These are phyloP conservation scores for Eublepharis macularius DNA, from an alignment of 2,113 vertebrate species.

Conservation along the genomic window DNA sequence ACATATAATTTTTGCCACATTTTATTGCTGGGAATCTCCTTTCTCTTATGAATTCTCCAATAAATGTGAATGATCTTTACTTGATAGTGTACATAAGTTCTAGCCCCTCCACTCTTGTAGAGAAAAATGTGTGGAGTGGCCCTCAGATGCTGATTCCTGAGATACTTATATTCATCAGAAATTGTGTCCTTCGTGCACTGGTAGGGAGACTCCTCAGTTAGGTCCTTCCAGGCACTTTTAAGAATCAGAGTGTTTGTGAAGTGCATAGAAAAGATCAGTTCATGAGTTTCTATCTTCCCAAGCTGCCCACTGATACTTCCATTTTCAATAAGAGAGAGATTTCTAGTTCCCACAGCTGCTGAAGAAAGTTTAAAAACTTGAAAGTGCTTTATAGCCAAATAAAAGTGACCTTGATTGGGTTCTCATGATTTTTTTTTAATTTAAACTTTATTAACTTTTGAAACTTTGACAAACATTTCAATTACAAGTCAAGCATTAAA, in stretches of 20 bases:
- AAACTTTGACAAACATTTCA: too few species aligned
- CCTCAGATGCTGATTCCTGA: neutral
- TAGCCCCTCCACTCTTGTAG: neutral
- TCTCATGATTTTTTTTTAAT: too few species aligned
- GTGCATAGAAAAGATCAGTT: neutral
- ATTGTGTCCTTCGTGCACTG: neutral
- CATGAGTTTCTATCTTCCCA: neutral
- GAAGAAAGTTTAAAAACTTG: too few species aligned
- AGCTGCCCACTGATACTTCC: too few species aligned
- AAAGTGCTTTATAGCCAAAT: too few species aligned
- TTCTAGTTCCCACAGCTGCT: too few species aligned
- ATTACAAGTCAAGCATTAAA: too few species aligned
- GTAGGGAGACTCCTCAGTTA: neutral
- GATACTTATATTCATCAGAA: neutral
- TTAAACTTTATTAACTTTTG: too few species aligned
- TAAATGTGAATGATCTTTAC: neutral
- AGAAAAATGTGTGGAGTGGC: neutral
- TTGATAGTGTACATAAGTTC: neutral
- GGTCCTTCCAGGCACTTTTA: neutral
- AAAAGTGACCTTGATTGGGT: too few species aligned
- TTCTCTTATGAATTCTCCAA: neutral
- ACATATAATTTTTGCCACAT: neutral
- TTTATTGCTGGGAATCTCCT: neutral
- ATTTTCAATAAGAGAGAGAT: too few species aligned
- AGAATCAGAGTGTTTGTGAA: neutral